Percentiles rank a stretch among this genome's conserved stretches.
Conservation (phyloP, 2,113 vertebrate genomes). For the Lophura nycthemera region DNA sequence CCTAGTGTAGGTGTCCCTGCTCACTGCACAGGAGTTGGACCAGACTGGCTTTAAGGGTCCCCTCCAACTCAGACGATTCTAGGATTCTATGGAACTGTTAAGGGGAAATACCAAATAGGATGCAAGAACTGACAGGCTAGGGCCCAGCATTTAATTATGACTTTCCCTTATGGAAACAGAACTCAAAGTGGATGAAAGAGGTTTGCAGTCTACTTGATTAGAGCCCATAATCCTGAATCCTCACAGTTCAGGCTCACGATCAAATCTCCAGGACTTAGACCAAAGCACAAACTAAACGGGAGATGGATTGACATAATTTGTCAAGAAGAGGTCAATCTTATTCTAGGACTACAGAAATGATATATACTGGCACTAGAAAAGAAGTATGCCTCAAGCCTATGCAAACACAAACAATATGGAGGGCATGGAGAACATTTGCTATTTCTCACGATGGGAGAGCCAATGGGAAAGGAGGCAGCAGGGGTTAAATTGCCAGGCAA, state of each 20-base stretch:
- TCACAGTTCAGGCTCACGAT: not conserved
- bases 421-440: not conserved
- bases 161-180: not conserved
- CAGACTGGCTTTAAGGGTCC: too few species aligned
- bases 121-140: not conserved
- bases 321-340: not conserved
- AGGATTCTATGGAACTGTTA: not conserved
- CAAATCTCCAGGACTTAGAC: not conserved
- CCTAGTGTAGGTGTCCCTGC: too few species aligned
- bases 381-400: not conserved
- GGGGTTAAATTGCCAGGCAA: conserved; percentile 10
- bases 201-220: not conserved
- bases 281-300: not conserved
- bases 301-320: not conserved
- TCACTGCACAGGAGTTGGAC: too few species aligned
- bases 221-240: not conserved
- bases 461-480: not conserved
- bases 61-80: too few species aligned
- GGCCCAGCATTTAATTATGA: not conserved
- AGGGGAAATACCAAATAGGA: not conserved
- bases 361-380: not conserved
- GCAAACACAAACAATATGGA: not conserved
- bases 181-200: not conserved
- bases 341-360: not conserved
- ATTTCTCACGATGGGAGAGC: not conserved